These are phyloP conservation scores for Myopa tessellatipennis DNA, from an alignment of 2,888 invertebrate species.

Conservation along the genomic window DNA sequence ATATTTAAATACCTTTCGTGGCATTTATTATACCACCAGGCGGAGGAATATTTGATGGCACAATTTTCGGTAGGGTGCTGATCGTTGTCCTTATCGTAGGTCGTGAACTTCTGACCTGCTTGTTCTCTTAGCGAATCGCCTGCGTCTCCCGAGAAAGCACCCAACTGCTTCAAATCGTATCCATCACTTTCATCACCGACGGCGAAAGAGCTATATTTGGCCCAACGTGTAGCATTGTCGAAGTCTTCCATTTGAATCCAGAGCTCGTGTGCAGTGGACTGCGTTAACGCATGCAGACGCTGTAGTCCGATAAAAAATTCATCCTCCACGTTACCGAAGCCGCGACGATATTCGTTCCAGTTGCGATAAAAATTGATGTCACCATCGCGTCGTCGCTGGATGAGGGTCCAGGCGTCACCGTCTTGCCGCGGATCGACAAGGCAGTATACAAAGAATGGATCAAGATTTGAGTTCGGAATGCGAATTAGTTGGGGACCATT, in stretches of 20 bases:
- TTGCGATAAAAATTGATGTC: constrained; percentile 73
- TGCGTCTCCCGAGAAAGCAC: constrained; percentile 73
- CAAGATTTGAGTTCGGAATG: neutral
- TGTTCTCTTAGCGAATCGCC: constrained; percentile 77
- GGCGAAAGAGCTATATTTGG: constrained; percentile 74
- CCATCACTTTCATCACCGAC: constrained; percentile 74
- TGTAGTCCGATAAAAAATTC: constrained; percentile 79
- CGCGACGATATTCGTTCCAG: constrained; percentile 75
- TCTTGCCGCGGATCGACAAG: neutral
- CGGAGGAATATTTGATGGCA: constrained; percentile 74
- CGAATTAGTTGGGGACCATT: neutral
- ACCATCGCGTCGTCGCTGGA: constrained; percentile 75
- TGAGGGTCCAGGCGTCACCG: constrained; percentile 77
- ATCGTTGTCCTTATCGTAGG: constrained; percentile 75
- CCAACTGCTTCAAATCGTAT: constrained; percentile 74
- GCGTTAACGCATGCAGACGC: constrained; percentile 70
- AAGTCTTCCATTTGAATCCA: constrained; percentile 74
- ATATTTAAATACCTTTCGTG: constrained; percentile 71
- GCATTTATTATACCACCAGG: constrained; percentile 80
- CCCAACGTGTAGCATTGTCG: constrained; percentile 70
- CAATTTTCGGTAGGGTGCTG: constrained; percentile 73
- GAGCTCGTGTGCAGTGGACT: constrained; percentile 69
- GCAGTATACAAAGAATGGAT: constrained; percentile 18
- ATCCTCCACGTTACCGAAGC: constrained; percentile 76
- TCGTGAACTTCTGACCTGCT: constrained; percentile 76